phyloP scores from a whole-genome alignment of 2,888 invertebrate genomes.

The Melanophora roralis region DNA sequence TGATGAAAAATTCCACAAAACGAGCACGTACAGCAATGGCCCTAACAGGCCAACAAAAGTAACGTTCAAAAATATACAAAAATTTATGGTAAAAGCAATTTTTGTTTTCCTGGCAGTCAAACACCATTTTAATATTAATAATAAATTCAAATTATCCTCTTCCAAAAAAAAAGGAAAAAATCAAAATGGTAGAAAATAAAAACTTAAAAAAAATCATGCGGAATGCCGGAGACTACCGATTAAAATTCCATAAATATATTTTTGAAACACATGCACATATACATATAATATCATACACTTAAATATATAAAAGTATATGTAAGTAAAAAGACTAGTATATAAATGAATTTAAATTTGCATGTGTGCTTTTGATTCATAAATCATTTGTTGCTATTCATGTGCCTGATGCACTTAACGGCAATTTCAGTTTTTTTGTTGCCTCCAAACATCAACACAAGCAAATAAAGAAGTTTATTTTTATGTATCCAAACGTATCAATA shows the following conservation, averaged over 20 bases:
- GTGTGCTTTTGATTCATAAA: constrained; percentile 38
- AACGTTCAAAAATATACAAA: no score
- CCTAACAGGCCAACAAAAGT: no score
- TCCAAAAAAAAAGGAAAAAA: not conserved
- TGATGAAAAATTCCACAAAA: not conserved
- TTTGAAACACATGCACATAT: not conserved
- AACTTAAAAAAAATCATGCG: constrained; percentile 51
- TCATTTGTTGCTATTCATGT: constrained; percentile 53
- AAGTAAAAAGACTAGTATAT: not conserved
- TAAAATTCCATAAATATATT: constrained; percentile 37
- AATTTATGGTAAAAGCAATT: no score
- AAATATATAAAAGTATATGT: not conserved
- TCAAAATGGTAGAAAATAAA: constrained; percentile 30
- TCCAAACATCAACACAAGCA: not conserved
- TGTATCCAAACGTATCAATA: constrained; percentile 8
- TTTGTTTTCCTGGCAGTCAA: not conserved
- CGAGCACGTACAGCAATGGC: no score
- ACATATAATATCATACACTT: not conserved
- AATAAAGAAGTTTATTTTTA: not conserved
- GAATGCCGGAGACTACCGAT: constrained; percentile 47
- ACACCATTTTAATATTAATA: constrained; percentile 3
- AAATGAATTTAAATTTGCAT: not conserved
- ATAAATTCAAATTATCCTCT: not conserved
- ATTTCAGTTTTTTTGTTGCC: constrained; percentile 37
- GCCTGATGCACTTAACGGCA: constrained; percentile 59